Conservation (phyloP, 2,797 vertebrate species). For the Anas flavirostris region DNA sequence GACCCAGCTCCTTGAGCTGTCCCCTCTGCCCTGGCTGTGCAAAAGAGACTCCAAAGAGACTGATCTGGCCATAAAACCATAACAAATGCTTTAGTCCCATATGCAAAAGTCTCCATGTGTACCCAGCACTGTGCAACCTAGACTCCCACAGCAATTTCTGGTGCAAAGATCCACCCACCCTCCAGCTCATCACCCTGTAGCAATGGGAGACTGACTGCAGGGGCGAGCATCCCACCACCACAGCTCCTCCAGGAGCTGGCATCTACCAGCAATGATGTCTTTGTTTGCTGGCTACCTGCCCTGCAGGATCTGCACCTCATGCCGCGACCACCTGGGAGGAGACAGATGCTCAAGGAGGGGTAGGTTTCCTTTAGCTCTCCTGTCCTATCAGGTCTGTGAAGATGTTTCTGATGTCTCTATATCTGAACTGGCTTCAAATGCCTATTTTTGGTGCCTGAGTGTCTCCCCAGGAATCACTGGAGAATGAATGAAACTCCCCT, state of each 20-base stretch:
- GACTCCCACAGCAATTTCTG: neutral
- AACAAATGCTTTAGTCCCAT: neutral
- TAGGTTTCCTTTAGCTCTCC: neutral
- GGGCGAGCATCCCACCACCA: accelerated
- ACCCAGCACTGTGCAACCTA: neutral
- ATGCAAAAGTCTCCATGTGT: neutral
- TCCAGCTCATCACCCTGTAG: neutral
- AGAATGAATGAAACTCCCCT: neutral
- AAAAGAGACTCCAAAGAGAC: neutral
- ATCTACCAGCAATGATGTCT: neutral
- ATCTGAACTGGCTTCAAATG: neutral
- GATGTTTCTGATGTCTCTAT: neutral
- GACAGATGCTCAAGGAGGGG: neutral
- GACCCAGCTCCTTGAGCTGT: neutral
- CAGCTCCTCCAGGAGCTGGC: neutral
- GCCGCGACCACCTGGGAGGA: neutral
- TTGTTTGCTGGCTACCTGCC: neutral
- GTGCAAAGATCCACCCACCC: too few relatives aligned
- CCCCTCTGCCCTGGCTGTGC: neutral
- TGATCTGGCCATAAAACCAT: neutral
- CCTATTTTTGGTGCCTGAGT: neutral
- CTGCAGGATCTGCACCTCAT: neutral
- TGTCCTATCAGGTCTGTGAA: neutral
- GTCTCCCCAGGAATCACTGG: neutral
- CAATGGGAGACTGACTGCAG: neutral